Evolutionary conservation across 2,797 vertebrate genomes (phyloP).

Genomic region (Rhinichthys osculus): DNA sequence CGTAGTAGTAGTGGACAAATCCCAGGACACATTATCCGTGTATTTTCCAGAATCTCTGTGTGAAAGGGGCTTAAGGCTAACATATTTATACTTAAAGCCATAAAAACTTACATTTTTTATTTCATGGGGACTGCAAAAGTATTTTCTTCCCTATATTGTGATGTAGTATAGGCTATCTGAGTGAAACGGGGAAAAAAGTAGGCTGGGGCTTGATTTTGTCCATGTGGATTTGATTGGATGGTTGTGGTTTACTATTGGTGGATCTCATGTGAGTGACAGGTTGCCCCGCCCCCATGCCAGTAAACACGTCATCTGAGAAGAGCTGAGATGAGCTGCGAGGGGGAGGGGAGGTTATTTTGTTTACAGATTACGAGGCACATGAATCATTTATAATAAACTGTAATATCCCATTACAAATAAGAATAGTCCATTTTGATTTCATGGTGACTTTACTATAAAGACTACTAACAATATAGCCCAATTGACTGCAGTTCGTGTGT

Average conservation of each 20-base stretch:
- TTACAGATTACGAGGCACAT: not conserved
- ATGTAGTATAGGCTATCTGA: not conserved
- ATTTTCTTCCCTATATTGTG: not conserved
- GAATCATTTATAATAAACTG: not conserved
- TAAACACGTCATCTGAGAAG: not conserved
- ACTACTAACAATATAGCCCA: not conserved
- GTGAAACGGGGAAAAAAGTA: not conserved
- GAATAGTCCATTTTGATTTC: not conserved
- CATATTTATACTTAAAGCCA: too few relatives aligned
- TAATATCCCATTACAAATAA: not conserved
- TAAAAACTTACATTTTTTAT: too few relatives aligned
- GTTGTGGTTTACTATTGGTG: not conserved
- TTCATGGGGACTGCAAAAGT: not conserved
- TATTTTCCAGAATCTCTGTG: too few relatives aligned
- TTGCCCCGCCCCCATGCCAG: not conserved
- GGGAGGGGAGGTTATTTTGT: not conserved
- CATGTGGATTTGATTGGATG: not conserved
- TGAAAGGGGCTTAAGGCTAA: too few relatives aligned
- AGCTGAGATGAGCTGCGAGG: not conserved
- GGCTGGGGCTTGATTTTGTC: not conserved
- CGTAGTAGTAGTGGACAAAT: too few relatives aligned
- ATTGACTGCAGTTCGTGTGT: not conserved
- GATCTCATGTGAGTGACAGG: slow-evolving; percentile 1
- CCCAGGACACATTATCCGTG: too few relatives aligned
- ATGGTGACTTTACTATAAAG: not conserved